phyloP scores from a whole-genome alignment of 1,140 invertebrate species.

The Hirudo medicinalis region DNA sequence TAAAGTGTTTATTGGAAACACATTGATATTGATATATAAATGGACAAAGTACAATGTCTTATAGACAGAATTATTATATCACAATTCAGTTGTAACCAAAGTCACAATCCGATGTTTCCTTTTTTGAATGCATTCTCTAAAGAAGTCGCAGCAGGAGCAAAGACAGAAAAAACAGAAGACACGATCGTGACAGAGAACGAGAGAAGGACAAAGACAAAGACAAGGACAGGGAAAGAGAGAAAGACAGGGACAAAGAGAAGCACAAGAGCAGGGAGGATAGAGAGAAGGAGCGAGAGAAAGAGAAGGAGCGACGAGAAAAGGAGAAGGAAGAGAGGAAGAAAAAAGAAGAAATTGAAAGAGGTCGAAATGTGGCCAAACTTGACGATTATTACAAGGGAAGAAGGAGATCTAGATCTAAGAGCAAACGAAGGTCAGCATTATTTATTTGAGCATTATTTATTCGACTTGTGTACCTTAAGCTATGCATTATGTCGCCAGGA shows the following conservation, averaged over 20 bases:
- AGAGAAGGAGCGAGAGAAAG: slow-evolving; percentile 14
- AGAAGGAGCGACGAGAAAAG: slow-evolving; percentile 5
- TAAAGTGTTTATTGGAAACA: too few species aligned
- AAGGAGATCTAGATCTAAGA: not conserved
- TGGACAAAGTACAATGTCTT: not conserved
- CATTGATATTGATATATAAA: too few species aligned
- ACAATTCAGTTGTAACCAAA: slow-evolving; percentile 5
- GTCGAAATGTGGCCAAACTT: not conserved
- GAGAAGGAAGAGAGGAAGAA: not conserved
- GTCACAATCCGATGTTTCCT: not conserved
- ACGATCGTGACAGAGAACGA: slow-evolving; percentile 6
- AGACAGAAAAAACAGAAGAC: not conserved
- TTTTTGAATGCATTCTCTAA: slow-evolving; percentile 7
- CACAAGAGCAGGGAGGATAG: slow-evolving; percentile 6
- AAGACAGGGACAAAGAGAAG: slow-evolving; percentile 12
- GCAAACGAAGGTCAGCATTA: not conserved
- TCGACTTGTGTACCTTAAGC: not conserved
- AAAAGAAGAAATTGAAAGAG: not conserved
- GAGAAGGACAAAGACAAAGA: not conserved
- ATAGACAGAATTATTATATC: not conserved
- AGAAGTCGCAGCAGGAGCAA: slow-evolving; percentile 8
- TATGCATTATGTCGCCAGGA: not conserved
- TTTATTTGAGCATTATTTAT: too few species aligned
- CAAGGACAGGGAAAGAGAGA: not conserved
- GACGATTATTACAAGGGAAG: not conserved